A percentile compares a stretch with the other conserved stretches of the same genome.
phyloP scores from a whole-genome alignment of 2,113 vertebrate genomes.

The Pristiophorus japonicus region DNA sequence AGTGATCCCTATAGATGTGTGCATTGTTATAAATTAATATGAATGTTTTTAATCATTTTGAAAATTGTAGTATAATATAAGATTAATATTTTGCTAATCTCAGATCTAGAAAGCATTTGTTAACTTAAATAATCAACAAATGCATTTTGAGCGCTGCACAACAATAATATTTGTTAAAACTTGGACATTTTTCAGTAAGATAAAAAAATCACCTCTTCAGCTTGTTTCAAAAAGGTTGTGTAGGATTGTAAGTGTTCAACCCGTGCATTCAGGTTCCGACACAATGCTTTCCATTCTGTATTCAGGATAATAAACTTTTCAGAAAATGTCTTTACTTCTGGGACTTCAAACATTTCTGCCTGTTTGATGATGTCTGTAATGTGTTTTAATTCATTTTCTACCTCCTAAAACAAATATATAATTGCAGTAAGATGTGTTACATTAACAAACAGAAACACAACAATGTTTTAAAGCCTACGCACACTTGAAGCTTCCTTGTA shows the following conservation, averaged over 20 bases:
- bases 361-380: constrained; percentile 61
- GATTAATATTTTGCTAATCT: background rate
- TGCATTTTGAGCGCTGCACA: background rate
- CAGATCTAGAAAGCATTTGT: background rate
- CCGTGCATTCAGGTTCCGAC: constrained; percentile 55
- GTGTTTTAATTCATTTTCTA: constrained; percentile 53
- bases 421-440: background rate
- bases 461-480: background rate
- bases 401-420: constrained; percentile 56
- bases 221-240: constrained; percentile 62
- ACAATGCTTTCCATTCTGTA: constrained; percentile 61
- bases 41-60: background rate
- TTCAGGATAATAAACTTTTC: constrained; percentile 52
- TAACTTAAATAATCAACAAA: background rate
- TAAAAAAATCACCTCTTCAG: constrained; percentile 62
- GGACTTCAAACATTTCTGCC: constrained; percentile 52
- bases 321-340: constrained; percentile 52
- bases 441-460: background rate
- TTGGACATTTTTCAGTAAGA: background rate
- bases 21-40: background rate
- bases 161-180: background rate
- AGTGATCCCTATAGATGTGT: too few species aligned
- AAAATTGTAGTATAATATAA: background rate
- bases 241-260: constrained; percentile 61
- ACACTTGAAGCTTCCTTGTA: background rate